These are phyloP conservation scores for Delia radicum DNA, from an alignment of 1,140 invertebrate genomes.

Conservation along the genomic window DNA sequence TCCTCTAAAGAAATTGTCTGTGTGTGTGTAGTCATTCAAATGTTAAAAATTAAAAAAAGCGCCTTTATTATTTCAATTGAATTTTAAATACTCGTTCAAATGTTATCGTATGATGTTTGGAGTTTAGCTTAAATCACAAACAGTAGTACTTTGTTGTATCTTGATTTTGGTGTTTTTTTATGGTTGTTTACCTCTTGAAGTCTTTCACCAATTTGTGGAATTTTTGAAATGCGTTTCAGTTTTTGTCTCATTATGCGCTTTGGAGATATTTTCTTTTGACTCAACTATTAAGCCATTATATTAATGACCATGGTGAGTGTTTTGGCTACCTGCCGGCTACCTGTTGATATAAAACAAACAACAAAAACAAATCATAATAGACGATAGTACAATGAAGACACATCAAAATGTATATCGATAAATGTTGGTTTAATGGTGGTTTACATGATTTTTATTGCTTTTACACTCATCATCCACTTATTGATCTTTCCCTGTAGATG, in stretches of 20 bases:
- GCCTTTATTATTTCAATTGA: neutral
- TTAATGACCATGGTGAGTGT: neutral
- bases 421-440: too few species aligned
- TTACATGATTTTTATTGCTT: too few species aligned
- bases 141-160: too few species aligned
- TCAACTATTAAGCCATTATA: neutral
- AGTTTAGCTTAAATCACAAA: too few species aligned
- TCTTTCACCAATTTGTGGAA: conserved; percentile 54
- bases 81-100: too few species aligned
- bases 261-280: conserved; percentile 8
- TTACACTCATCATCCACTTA: too few species aligned
- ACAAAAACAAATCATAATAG: too few species aligned
- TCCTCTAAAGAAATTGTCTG: neutral
- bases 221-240: conserved; percentile 39
- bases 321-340: neutral
- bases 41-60: neutral
- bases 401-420: too few species aligned
- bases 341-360: neutral
- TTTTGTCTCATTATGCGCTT: conserved; percentile 23
- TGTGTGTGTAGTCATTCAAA: neutral
- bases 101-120: too few species aligned
- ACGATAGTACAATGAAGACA: too few species aligned
- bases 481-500: too few species aligned
- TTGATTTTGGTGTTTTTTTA: conserved; percentile 36
- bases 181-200: conserved; percentile 35